Evolutionary conservation across 2,888 invertebrate genomes (phyloP), one percentile per base, ranked within the genome.

Genomic region (Myopa testacea): DNA sequence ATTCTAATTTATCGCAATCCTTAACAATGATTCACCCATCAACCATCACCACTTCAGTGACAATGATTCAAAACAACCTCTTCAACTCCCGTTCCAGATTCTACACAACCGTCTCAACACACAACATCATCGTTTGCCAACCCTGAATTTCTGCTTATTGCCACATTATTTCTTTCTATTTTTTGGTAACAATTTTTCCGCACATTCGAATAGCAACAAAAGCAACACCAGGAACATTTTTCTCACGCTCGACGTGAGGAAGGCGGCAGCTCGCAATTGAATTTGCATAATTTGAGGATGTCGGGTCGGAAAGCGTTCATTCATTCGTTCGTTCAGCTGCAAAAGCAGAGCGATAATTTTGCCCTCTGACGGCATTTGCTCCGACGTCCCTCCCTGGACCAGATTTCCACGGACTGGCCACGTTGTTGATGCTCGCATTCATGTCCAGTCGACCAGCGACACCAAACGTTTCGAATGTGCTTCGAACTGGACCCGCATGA

Each of bases 271-370:
- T 38, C 40, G 16, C 67, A 67, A 67, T 26, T 50, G 69, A 69
- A 69, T 69, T 69, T 69, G 69, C 69, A 69, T 69, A 69, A 69
- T 69, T 52, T 12, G 12, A 45, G 50, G 69, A 50, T 26, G 50
- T 69, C 12, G 26, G 45, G 26, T 45, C 26, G 50, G 50, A 50
- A 69, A 50, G 19, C 37, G 26, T 69, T 10, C 34, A 26, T 26
- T 26, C 26, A 26, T 26, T 26, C 26, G 62, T 26, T 62, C 8
- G 4, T 69, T 52, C 26, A 69, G 7, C 37, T 14, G 50, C 4
- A 45, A 50, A 34, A 52, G 50, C 69, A 26, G 26, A 62, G 69
- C 50, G 45, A 45, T 69, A 50, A 69, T 69, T 19, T 52, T 14
- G 50, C 26, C 52, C 69, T 69, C 50, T 26, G 26, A 26, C 26